Conservation (phyloP, 2,113 vertebrate species). For the Pagrus major region DNA sequence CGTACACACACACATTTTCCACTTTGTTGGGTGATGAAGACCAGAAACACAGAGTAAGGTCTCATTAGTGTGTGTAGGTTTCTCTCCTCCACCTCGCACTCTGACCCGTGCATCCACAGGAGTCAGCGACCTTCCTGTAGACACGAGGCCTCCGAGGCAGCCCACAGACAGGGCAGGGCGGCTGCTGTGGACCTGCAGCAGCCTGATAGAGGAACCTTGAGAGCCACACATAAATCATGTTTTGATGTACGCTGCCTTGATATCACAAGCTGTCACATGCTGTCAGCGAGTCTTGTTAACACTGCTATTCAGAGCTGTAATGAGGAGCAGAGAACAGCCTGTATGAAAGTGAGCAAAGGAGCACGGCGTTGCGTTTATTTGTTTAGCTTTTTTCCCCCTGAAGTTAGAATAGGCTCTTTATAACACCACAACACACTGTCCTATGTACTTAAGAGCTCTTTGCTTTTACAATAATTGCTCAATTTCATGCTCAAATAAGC, state of each 20-base stretch:
- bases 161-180: constrained; percentile 59
- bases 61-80: constrained; percentile 81
- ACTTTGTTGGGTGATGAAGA: constrained; percentile 61
- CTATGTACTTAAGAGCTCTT: constrained; percentile 38
- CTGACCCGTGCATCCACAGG: constrained; percentile 72
- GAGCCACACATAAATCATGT: constrained; percentile 80
- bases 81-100: constrained; percentile 63
- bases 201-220: constrained; percentile 70
- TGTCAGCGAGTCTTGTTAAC: constrained; percentile 80
- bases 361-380: constrained; percentile 39
- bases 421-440: constrained; percentile 31
- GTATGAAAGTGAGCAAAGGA: constrained; percentile 62
- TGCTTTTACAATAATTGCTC: constrained; percentile 62
- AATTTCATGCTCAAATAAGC: constrained; percentile 72
- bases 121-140: constrained; percentile 78
- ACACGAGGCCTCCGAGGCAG: constrained; percentile 62
- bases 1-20: constrained; percentile 49
- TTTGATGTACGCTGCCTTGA: constrained; percentile 77
- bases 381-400: constrained; percentile 38
- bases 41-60: constrained; percentile 66
- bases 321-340: constrained; percentile 72
- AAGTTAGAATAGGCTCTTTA: constrained; percentile 53
- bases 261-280: constrained; percentile 81
- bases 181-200: constrained; percentile 65
- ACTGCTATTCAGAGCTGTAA: constrained; percentile 74